Percentiles rank a stretch among this genome's conserved stretches.
Evolutionary conservation across 2,113 vertebrate genomes (phyloP).

Genomic region (Paedocypris sp.): DNA sequence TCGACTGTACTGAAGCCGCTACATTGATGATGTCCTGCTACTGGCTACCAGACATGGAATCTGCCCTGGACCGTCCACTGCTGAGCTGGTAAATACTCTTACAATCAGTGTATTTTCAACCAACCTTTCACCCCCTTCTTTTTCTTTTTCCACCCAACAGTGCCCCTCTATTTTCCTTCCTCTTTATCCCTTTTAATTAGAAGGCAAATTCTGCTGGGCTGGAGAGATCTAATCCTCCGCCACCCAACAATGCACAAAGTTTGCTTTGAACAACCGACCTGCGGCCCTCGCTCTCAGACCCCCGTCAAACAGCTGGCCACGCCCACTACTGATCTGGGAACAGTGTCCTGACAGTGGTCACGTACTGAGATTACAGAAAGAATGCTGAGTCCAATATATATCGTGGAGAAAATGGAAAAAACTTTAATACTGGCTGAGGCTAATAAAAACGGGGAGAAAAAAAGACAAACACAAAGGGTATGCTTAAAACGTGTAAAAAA

Average conservation of each 20-base stretch:
- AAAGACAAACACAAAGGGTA: too few species aligned
- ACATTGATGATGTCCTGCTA: conserved; percentile 20
- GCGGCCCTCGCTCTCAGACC: conserved; percentile 56
- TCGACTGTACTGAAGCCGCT: conserved; percentile 1
- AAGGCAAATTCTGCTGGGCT: conserved; percentile 99
- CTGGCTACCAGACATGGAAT: conserved; percentile 23
- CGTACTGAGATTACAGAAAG: neutral
- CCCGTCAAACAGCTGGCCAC: conserved; percentile 32
- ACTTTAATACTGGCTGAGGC: too few species aligned
- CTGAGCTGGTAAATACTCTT: conserved; percentile 40
- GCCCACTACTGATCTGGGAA: conserved; percentile 25
- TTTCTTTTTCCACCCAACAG: conserved; percentile 59
- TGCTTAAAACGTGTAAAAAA: too few species aligned
- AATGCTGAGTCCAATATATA: conserved; percentile 9
- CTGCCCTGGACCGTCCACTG: conserved; percentile 30
- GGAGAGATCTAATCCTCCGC: conserved; percentile 98
- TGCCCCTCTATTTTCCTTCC: conserved; percentile 66
- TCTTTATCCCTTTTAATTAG: conserved; percentile 99
- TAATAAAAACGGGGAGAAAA: too few species aligned
- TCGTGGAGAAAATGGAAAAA: too few species aligned
- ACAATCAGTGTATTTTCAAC: conserved; percentile 32
- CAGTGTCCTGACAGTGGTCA: neutral
- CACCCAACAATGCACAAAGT: conserved; percentile 97
- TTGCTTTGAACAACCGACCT: conserved; percentile 96
- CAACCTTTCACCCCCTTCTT: conserved; percentile 47